Percentiles rank a stretch among this genome's conserved stretches.
Conservation (phyloP, 2,888 invertebrate species). For the Platerodrilus igneus region DNA sequence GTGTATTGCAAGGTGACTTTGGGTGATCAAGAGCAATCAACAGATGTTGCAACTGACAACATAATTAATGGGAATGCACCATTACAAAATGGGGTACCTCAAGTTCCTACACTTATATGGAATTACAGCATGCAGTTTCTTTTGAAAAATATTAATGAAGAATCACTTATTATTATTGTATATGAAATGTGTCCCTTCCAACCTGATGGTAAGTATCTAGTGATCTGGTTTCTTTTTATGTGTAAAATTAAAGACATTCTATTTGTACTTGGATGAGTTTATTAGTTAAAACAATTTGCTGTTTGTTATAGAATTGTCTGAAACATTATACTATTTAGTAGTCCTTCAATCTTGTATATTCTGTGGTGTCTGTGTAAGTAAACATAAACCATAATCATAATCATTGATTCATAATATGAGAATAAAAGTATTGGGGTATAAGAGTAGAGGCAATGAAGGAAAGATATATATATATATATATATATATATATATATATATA, state of each 20-base stretch:
- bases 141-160: constrained; percentile 62
- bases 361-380: too few relatives aligned
- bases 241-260: too few relatives aligned
- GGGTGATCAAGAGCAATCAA: constrained; percentile 67
- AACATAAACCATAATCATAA: too few relatives aligned
- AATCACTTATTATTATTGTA: constrained; percentile 64
- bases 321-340: too few relatives aligned
- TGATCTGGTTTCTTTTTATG: too few relatives aligned
- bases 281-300: neutral
- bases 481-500: too few relatives aligned
- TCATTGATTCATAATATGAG: too few relatives aligned
- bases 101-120: constrained; percentile 56
- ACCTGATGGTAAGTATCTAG: constrained; percentile 66
- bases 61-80: constrained; percentile 43
- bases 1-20: constrained; percentile 70
- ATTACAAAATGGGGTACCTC: constrained; percentile 40
- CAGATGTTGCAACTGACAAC: constrained; percentile 56
- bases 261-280: too few relatives aligned
- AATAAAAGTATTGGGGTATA: too few relatives aligned
- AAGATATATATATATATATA: too few relatives aligned
- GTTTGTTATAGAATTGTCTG: neutral
- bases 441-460: too few relatives aligned
- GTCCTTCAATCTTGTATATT: too few relatives aligned
- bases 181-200: constrained; percentile 67
- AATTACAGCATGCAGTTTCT: constrained; percentile 74